A percentile compares a stretch with the other conserved stretches of the same genome.
These are phyloP conservation scores for Henricia sp. DNA, from an alignment of 53 echinoderm and acorn worm species.

Conservation along the genomic window DNA sequence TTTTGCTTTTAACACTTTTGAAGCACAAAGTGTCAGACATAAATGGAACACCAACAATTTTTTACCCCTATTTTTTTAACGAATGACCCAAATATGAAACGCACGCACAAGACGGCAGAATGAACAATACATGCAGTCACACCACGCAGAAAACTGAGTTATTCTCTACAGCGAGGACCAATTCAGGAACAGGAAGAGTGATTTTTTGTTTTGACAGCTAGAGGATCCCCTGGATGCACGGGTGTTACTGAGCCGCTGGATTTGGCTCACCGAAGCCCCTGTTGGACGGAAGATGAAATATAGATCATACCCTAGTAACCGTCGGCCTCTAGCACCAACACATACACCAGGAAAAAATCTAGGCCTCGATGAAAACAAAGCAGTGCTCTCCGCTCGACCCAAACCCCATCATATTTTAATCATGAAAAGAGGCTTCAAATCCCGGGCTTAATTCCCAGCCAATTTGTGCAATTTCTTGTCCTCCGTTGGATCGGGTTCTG, in stretches of 20 bases:
- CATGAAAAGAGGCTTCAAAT: slow-evolving; percentile 1
- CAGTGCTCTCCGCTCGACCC: background rate
- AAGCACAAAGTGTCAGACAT: too few species aligned
- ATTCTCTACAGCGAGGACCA: background rate
- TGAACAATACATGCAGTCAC: slow-evolving; percentile 1
- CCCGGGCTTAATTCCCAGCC: slow-evolving; percentile 23
- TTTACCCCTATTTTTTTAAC: too few species aligned
- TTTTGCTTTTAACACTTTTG: too few species aligned
- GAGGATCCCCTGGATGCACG: background rate
- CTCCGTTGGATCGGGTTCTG: too few species aligned
- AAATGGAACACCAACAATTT: too few species aligned
- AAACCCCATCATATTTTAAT: slow-evolving; percentile 19
- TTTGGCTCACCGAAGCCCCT: slow-evolving; percentile 34
- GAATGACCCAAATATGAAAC: too few species aligned
- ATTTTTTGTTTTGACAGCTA: slow-evolving; percentile 31
- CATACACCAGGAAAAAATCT: background rate
- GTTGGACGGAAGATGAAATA: slow-evolving; percentile 51
- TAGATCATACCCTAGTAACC: slow-evolving; percentile 43
- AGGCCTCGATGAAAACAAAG: background rate
- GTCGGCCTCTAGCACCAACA: background rate
- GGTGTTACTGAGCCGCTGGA: slow-evolving; percentile 2
- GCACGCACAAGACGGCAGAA: background rate
- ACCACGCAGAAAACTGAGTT: background rate
- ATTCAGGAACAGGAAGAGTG: background rate
- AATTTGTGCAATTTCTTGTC: background rate